Evolutionary conservation across 2,888 invertebrate genomes (phyloP).

Genomic region (Cantharis rufa): DNA sequence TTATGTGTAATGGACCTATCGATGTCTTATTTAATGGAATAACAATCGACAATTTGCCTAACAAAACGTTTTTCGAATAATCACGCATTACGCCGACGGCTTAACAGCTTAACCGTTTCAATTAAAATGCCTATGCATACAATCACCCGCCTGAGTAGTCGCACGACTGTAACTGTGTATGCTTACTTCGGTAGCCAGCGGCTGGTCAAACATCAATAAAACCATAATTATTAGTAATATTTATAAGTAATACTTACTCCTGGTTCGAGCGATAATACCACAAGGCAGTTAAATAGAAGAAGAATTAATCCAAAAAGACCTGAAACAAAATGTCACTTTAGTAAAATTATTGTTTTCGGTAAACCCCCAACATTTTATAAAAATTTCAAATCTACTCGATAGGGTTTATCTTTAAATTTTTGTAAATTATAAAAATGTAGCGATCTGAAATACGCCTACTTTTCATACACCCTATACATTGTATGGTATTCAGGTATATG

Average conservation of each 20-base stretch:
- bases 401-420: too few species aligned
- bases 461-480: too few species aligned
- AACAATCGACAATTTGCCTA: background rate
- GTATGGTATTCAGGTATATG: too few species aligned
- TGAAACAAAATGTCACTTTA: constrained; percentile 43
- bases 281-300: constrained; percentile 49
- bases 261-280: constrained; percentile 54
- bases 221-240: too few species aligned
- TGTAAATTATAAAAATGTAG: too few species aligned
- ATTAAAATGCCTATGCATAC: background rate
- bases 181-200: background rate
- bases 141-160: background rate
- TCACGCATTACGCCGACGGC: background rate
- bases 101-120: background rate
- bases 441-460: too few species aligned
- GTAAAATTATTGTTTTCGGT: background rate
- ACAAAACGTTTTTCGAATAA: background rate
- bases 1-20: constrained; percentile 13
- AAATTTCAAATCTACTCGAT: too few species aligned
- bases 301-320: constrained; percentile 55
- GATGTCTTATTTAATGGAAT: background rate
- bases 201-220: background rate
- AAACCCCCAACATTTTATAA: too few species aligned
- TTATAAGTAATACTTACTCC: constrained; percentile 49
- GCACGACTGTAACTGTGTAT: background rate